A percentile compares a stretch with the other conserved stretches of the same genome.
phyloP scores from a whole-genome alignment of 2,888 invertebrate species.

The Drosophila villosipedis region DNA sequence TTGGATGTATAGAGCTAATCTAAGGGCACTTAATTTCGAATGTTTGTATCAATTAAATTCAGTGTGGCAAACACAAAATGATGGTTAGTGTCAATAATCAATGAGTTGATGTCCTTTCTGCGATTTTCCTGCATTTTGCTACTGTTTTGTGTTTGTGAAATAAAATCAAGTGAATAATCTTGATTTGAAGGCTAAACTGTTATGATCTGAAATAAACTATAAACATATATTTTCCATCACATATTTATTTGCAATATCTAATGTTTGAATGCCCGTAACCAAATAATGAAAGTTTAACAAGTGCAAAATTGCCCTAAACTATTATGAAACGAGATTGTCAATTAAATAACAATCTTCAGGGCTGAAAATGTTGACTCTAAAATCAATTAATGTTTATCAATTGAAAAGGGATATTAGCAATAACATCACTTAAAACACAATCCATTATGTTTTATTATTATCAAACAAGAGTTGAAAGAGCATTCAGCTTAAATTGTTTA shows the following conservation, averaged over 20 bases:
- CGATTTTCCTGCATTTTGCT: not conserved
- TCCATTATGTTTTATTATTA: not conserved
- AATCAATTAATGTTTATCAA: not conserved
- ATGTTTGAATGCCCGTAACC: not conserved
- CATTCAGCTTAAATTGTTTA: slow-evolving; percentile 1
- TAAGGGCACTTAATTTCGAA: not conserved
- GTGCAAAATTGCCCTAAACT: not conserved
- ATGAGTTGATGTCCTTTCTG: not conserved
- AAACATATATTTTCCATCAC: not conserved
- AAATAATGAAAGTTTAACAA: not conserved
- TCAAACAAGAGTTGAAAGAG: not conserved
- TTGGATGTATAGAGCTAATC: not conserved
- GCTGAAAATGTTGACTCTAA: not conserved
- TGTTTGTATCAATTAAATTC: not conserved
- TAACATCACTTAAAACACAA: not conserved
- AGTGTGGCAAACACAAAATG: not conserved
- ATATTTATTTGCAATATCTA: not conserved
- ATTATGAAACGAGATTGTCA: not conserved
- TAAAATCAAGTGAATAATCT: no score
- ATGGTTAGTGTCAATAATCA: not conserved
- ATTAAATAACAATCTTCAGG: not conserved
- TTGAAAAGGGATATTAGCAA: not conserved
- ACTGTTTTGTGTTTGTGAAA: not conserved
- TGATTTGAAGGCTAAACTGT: not conserved
- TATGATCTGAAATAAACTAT: not conserved